A percentile compares a stretch with the other conserved stretches of the same genome.
Evolutionary conservation across 2,113 vertebrate species (phyloP).

Genomic region (Prochilodus magdalenae): DNA sequence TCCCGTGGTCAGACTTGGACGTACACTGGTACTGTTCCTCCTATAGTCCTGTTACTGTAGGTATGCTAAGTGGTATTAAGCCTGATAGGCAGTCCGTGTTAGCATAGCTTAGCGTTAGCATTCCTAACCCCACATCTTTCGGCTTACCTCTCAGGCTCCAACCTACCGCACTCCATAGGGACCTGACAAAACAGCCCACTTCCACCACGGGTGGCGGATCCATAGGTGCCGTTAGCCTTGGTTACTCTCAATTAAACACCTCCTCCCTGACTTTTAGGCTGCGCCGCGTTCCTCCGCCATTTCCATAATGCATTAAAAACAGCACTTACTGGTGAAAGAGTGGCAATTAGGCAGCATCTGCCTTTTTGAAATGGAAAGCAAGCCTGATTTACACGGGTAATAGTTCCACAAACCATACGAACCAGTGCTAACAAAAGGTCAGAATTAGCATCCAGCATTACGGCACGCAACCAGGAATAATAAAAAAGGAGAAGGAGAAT

Average conservation of each 20-base stretch:
- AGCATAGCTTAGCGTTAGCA: too few species aligned
- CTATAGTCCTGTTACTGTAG: too few species aligned
- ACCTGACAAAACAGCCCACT: neutral
- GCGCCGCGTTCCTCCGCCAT: constrained; percentile 33
- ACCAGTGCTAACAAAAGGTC: constrained; percentile 67
- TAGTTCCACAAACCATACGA: constrained; percentile 58
- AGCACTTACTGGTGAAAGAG: constrained; percentile 44
- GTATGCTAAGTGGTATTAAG: too few species aligned
- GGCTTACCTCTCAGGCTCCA: too few species aligned
- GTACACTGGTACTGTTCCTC: neutral
- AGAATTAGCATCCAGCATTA: constrained; percentile 63
- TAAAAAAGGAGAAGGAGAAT: constrained; percentile 53
- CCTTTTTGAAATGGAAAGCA: constrained; percentile 56
- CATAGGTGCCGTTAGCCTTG: neutral
- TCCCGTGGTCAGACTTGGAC: neutral
- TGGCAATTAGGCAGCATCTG: constrained; percentile 64
- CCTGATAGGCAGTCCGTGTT: too few species aligned
- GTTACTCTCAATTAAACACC: constrained; percentile 32
- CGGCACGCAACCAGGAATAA: neutral
- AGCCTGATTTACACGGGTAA: constrained; percentile 59
- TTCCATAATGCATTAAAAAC: constrained; percentile 45
- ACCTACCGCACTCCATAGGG: neutral
- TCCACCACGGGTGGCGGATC: neutral
- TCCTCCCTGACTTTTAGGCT: neutral
- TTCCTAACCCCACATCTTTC: neutral